Evolutionary conservation across 2,797 vertebrate species (phyloP).

Genomic region (Ctenopoma kingsleyae): DNA sequence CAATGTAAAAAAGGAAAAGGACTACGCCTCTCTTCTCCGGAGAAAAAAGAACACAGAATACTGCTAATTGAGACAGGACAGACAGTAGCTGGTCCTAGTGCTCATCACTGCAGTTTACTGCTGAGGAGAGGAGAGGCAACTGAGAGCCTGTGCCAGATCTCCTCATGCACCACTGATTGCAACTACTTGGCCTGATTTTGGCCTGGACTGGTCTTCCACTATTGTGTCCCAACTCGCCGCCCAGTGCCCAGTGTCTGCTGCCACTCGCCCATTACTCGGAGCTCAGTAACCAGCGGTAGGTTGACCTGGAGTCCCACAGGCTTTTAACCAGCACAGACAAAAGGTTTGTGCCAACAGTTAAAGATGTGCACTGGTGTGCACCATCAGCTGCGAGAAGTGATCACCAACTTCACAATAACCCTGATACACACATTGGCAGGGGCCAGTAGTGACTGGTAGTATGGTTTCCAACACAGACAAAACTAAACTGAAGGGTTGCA

Average conservation of each 20-base stretch:
- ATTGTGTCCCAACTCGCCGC: constrained; percentile 65
- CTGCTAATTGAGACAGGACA: constrained; percentile 65
- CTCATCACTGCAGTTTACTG: constrained; percentile 59
- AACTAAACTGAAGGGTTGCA: constrained; percentile 22
- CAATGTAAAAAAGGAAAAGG: constrained; percentile 2
- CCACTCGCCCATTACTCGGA: constrained; percentile 65
- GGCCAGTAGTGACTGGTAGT: constrained; percentile 22
- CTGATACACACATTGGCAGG: constrained; percentile 20
- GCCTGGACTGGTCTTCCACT: constrained; percentile 62
- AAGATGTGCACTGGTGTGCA: constrained; percentile 69
- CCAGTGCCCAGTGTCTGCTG: constrained; percentile 60
- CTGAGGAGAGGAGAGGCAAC: constrained; percentile 64
- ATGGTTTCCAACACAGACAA: constrained; percentile 21
- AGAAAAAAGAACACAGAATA: constrained; percentile 37
- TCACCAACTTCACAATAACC: constrained; percentile 62
- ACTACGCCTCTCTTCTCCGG: constrained; percentile 8
- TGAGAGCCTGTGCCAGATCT: constrained; percentile 66
- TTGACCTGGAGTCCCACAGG: constrained; percentile 60
- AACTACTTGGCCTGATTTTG: constrained; percentile 76
- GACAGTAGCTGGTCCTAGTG: constrained; percentile 42
- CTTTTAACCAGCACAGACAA: constrained; percentile 58
- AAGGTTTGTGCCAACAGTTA: constrained; percentile 59
- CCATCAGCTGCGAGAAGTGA: constrained; percentile 61
- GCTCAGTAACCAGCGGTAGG: constrained; percentile 62
- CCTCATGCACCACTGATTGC: constrained; percentile 77